These are phyloP conservation scores for Ormyrus labotus DNA, from an alignment of 2,888 invertebrate species.

Conservation along the genomic window DNA sequence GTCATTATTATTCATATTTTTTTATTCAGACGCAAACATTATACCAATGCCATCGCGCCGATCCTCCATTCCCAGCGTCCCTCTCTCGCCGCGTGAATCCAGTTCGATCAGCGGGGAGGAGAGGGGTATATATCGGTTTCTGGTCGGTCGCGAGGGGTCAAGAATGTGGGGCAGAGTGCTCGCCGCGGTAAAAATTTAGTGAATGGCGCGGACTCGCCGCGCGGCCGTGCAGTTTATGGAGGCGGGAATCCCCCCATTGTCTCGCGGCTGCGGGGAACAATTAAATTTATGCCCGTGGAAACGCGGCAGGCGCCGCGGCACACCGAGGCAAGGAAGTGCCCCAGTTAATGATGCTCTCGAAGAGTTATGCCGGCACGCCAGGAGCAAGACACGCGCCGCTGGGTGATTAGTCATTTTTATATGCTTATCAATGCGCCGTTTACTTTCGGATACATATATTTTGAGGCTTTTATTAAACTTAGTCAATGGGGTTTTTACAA, in stretches of 20 bases:
- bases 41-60: no score
- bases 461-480: no score
- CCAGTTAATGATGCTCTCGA: constrained; percentile 38
- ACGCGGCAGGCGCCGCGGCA: not conserved
- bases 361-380: constrained; percentile 42
- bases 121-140: no score
- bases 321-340: constrained; percentile 34
- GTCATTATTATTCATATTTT: no score
- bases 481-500: no score
- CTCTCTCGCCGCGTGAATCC: no score
- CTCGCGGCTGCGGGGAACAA: constrained; percentile 30
- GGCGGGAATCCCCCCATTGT: constrained; percentile 6
- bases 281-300: constrained; percentile 52
- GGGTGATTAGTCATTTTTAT: constrained; percentile 34
- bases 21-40: no score
- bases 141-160: no score
- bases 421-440: constrained; percentile 27
- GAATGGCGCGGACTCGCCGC: not conserved
- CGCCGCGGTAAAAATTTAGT: not conserved
- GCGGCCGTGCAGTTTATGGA: not conserved
- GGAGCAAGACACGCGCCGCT: not conserved
- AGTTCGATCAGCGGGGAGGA: no score
- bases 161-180: no score
- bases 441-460: no score
- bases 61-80: no score